These are phyloP conservation scores for Stenurella melanura DNA, from an alignment of 2,888 invertebrate species.

Conservation along the genomic window DNA sequence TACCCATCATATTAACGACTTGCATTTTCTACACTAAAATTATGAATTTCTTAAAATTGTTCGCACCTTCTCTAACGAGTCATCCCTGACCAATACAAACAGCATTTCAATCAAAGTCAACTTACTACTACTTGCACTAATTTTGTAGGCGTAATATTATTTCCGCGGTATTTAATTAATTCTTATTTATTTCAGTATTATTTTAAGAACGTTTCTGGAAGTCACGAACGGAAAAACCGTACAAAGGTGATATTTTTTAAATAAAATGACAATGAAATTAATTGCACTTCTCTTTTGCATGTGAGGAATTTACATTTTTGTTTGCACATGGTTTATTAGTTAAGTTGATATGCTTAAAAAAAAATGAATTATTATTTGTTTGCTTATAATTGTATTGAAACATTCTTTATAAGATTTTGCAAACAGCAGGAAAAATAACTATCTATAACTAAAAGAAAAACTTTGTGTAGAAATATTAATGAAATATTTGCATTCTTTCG, in stretches of 20 bases:
- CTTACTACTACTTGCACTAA: conserved; percentile 55
- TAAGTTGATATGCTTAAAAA: not conserved
- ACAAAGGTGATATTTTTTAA: conserved; percentile 2
- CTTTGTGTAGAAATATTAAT: no score
- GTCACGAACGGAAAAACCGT: conserved; percentile 45
- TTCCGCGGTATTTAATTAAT: conserved; percentile 61
- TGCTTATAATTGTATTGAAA: no score
- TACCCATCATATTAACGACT: no score
- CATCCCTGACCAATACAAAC: conserved; percentile 45
- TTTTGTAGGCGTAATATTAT: conserved; percentile 59
- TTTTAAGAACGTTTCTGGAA: conserved; percentile 44
- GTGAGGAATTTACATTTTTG: conserved; percentile 10
- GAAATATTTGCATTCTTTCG: no score
- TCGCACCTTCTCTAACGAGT: conserved; percentile 7
- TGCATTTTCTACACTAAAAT: no score
- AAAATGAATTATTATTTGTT: no score
- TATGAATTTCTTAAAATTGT: no score
- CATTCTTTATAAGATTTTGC: no score
- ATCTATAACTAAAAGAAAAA: no score
- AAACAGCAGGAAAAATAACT: no score
- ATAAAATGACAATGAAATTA: conserved; percentile 22
- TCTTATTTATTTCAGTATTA: conserved; percentile 53
- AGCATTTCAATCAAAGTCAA: conserved; percentile 63
- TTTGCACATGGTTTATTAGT: not conserved
- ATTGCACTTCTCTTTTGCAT: conserved; percentile 15